Percentiles rank a stretch among this genome's conserved stretches.
Evolutionary conservation across 2,797 vertebrate species (phyloP).

Genomic region (Propithecus deckenii): DNA sequence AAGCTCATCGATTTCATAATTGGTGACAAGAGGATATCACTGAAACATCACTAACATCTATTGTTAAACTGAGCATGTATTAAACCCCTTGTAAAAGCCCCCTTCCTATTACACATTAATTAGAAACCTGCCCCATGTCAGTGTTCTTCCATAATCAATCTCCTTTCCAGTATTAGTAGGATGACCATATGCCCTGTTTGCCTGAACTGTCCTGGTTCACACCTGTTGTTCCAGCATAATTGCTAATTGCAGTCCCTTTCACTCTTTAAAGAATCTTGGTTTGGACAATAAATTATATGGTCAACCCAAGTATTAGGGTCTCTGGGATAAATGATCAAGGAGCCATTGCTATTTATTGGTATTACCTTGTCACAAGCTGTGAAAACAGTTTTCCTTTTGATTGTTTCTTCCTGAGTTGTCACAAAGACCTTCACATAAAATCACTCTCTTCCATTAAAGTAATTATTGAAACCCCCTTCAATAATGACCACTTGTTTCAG

Average conservation of each 20-base stretch:
- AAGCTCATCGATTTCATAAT: neutral
- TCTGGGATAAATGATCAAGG: conserved; percentile 63
- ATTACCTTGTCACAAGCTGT: conserved; percentile 84
- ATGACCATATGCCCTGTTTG: neutral
- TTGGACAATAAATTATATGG: conserved; percentile 61
- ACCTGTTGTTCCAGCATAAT: conserved; percentile 51
- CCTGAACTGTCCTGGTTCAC: conserved; percentile 11
- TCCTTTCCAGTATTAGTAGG: conserved; percentile 12
- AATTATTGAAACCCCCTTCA: conserved; percentile 81
- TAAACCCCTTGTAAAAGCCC: neutral
- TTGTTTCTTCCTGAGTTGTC: conserved; percentile 85
- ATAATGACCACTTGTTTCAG: conserved; percentile 77
- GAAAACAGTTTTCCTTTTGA: conserved; percentile 83
- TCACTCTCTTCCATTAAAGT: conserved; percentile 85
- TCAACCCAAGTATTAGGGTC: conserved; percentile 53
- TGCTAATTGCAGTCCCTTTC: conserved; percentile 39
- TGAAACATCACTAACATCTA: neutral
- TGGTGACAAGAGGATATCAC: neutral
- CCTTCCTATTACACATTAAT: neutral
- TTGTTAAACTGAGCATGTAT: conserved; percentile 14
- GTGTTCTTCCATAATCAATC: neutral
- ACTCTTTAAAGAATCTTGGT: neutral
- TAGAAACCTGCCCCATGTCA: neutral
- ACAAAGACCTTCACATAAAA: conserved; percentile 85
- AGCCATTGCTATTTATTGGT: conserved; percentile 82